phyloP scores from a whole-genome alignment of 2,113 vertebrate species.

The Pterocles orientalis region DNA sequence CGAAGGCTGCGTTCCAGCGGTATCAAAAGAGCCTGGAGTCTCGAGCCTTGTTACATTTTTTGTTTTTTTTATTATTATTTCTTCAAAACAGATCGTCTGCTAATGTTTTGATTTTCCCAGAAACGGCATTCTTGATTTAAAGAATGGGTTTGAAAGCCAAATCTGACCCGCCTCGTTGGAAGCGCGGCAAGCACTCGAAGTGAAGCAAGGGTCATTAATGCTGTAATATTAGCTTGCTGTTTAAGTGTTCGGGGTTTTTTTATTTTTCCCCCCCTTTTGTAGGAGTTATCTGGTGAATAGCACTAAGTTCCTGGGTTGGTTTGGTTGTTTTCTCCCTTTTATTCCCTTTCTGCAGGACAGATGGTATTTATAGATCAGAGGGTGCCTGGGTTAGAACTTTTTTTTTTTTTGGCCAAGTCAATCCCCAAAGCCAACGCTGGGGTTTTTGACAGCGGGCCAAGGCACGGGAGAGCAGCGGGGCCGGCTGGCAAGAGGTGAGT shows the following conservation, averaged over 20 bases:
- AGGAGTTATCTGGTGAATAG: not conserved
- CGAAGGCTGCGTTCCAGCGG: not conserved
- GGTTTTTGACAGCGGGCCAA: slow-evolving; percentile 9
- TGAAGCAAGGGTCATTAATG: slow-evolving; percentile 18
- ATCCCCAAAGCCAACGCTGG: not conserved
- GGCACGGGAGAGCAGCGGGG: not conserved
- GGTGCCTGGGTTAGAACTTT: not conserved
- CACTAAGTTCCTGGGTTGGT: not conserved
- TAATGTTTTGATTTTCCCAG: slow-evolving; percentile 16
- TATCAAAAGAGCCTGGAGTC: slow-evolving; percentile 12
- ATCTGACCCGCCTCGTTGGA: not conserved
- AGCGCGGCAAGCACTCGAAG: not conserved
- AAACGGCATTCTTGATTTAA: not conserved
- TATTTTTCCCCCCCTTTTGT: fast-evolving
- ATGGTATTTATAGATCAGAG: slow-evolving; percentile 35
- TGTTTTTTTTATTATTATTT: not conserved
- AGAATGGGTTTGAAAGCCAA: slow-evolving; percentile 23
- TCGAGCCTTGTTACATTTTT: not conserved
- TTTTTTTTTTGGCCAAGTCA: not conserved
- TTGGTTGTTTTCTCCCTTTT: not conserved
- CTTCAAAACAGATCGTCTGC: slow-evolving; percentile 14
- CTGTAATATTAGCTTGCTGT: not conserved
- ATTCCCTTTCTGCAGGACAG: not conserved
- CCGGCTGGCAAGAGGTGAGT: not conserved
- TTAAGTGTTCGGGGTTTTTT: not conserved